A percentile compares a stretch with the other conserved stretches of the same genome.
Evolutionary conservation across 2,113 vertebrate genomes (phyloP).

Genomic region (Myotis yumanensis): DNA sequence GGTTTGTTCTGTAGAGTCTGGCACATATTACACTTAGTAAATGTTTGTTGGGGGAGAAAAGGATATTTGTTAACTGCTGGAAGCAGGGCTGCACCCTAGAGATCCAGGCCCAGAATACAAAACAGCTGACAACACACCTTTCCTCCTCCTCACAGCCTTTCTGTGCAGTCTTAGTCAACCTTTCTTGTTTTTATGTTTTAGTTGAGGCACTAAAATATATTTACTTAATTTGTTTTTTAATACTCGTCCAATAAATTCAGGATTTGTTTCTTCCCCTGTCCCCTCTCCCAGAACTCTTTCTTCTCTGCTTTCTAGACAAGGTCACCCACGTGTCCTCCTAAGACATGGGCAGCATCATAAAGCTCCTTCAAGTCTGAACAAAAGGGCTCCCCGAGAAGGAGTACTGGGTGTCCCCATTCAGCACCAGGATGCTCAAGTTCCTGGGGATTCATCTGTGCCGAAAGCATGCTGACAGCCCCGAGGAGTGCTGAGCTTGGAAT

Average conservation of each 20-base stretch:
- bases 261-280: not conserved
- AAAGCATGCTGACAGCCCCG: not conserved
- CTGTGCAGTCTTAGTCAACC: not conserved
- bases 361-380: not conserved
- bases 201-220: not conserved
- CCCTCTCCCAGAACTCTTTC: not conserved
- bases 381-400: not conserved
- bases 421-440: not conserved
- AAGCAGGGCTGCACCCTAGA: not conserved
- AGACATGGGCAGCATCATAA: not conserved
- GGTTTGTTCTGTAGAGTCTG: not conserved
- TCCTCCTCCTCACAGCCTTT: not conserved
- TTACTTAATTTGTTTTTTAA: not conserved
- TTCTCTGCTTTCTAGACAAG: not conserved
- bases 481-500: not conserved
- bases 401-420: not conserved
- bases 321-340: not conserved
- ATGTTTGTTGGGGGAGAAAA: not conserved
- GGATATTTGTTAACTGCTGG: not conserved
- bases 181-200: not conserved
- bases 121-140: not conserved
- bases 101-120: not conserved
- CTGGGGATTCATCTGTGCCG: not conserved
- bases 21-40: not conserved
- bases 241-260: not conserved